These are phyloP conservation scores for Schlechtendalia chinensis DNA, from an alignment of 1,140 invertebrate species.

Conservation along the genomic window DNA sequence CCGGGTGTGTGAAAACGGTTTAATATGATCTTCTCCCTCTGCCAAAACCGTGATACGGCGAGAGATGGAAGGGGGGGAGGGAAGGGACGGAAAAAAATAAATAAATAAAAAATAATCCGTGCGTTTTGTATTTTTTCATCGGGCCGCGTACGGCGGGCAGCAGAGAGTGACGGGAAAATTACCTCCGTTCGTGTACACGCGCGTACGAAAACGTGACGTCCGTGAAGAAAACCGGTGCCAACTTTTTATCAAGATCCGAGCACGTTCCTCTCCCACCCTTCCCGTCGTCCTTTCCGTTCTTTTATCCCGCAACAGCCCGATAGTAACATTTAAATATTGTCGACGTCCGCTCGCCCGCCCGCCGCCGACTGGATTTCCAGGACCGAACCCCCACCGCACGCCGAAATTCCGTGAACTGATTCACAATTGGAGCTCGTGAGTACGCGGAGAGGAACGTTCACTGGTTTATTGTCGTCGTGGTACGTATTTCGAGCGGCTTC, in stretches of 20 bases:
- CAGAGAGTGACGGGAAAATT: too few relatives aligned
- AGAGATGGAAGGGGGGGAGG: background rate
- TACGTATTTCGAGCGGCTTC: background rate
- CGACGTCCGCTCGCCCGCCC: background rate
- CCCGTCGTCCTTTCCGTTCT: slow-evolving; percentile 15
- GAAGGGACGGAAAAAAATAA: slow-evolving; percentile 1
- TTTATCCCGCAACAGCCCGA: slow-evolving; percentile 4
- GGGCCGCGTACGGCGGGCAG: too few relatives aligned
- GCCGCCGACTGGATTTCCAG: background rate
- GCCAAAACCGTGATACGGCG: slow-evolving; percentile 30
- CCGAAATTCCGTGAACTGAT: slow-evolving; percentile 44
- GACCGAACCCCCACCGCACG: slow-evolving; percentile 10
- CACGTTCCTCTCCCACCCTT: background rate
- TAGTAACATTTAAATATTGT: slow-evolving; percentile 46
- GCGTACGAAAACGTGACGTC: slow-evolving; percentile 47
- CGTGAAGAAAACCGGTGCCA: slow-evolving; percentile 46
- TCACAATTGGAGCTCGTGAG: slow-evolving; percentile 18
- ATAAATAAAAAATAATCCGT: slow-evolving; percentile 30
- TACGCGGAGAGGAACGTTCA: background rate
- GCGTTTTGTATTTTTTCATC: slow-evolving; percentile 33
- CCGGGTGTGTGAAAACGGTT: slow-evolving; percentile 39
- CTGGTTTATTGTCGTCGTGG: slow-evolving; percentile 30
- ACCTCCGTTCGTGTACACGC: slow-evolving; percentile 5
- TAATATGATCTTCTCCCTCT: slow-evolving; percentile 41
- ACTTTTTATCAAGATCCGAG: slow-evolving; percentile 49